These are phyloP conservation scores for Drosophila willistoni DNA, from an alignment of 1,140 invertebrate genomes.

Conservation along the genomic window DNA sequence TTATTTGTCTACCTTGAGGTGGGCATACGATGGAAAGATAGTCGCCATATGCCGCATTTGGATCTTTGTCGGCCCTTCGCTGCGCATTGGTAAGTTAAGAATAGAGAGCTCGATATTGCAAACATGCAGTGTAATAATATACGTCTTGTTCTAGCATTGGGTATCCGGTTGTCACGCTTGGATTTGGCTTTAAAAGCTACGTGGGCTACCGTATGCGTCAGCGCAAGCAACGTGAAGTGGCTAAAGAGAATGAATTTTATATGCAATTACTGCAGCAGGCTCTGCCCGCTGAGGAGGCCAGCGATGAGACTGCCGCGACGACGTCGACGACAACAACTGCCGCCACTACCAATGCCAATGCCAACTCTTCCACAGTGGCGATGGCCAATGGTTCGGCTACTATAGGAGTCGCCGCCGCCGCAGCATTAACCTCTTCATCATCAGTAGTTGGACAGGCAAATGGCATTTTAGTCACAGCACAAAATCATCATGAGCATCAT, in stretches of 20 bases:
- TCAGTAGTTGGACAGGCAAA: constrained; percentile 47
- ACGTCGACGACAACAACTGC: constrained; percentile 44
- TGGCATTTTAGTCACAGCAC: constrained; percentile 54
- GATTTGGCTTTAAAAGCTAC: constrained; percentile 98
- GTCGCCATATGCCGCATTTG: constrained; percentile 94
- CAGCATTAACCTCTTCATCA: constrained; percentile 38
- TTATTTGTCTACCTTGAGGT: constrained; percentile 98
- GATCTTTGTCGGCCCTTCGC: constrained; percentile 98
- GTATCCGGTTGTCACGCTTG: constrained; percentile 98
- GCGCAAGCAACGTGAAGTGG: constrained; percentile 95
- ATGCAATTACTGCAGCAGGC: constrained; percentile 96
- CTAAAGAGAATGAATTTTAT: constrained; percentile 98
- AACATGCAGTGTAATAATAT: not conserved
- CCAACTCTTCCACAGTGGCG: constrained; percentile 35
- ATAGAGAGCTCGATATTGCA: not conserved
- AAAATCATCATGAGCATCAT: constrained; percentile 68
- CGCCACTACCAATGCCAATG: constrained; percentile 10
- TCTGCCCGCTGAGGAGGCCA: constrained; percentile 88
- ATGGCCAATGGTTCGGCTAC: constrained; percentile 54
- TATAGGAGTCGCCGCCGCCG: constrained; percentile 42
- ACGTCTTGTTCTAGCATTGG: constrained; percentile 90
- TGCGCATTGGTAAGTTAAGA: constrained; percentile 93
- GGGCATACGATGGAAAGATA: constrained; percentile 92
- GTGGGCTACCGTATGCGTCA: constrained; percentile 95
- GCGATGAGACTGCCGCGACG: constrained; percentile 49